Conservation (phyloP, 2,113 vertebrate species). For the Xiphophorus maculatus region DNA sequence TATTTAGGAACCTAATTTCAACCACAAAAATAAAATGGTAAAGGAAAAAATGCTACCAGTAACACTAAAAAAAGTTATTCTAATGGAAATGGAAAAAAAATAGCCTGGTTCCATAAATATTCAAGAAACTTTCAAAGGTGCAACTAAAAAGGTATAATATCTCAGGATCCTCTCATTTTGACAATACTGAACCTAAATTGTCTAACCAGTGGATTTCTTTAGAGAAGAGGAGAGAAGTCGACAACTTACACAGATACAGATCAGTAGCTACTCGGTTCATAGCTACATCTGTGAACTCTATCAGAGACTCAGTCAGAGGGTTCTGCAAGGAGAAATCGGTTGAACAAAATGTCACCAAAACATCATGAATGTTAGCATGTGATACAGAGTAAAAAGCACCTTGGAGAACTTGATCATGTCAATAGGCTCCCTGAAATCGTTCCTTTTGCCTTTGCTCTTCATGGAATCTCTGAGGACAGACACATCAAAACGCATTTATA, state of each 20-base stretch:
- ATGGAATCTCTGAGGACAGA: conserved; percentile 80
- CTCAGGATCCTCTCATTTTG: background rate
- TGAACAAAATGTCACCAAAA: background rate
- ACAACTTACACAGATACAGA: conserved; percentile 87
- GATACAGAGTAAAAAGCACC: conserved; percentile 67
- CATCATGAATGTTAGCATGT: fast-evolving
- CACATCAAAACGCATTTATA: background rate
- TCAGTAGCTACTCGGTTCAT: conserved; percentile 89
- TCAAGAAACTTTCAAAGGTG: background rate
- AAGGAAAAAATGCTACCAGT: too few relatives aligned
- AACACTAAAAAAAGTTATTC: too few relatives aligned
- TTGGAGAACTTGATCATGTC: conserved; percentile 93
- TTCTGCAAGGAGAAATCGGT: conserved; percentile 71
- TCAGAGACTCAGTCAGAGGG: conserved; percentile 92
- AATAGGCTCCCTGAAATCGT: conserved; percentile 74
- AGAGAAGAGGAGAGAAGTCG: conserved; percentile 8
- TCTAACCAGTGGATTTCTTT: conserved; percentile 12
- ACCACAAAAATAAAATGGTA: too few relatives aligned
- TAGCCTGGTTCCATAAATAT: too few relatives aligned
- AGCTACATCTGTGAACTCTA: conserved; percentile 87
- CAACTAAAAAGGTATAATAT: background rate
- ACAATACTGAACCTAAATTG: background rate
- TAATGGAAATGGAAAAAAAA: too few relatives aligned
- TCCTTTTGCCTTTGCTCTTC: conserved; percentile 82
- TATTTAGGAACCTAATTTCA: too few relatives aligned